phyloP scores from a whole-genome alignment of 1,140 invertebrate genomes.

The Aphis gossypii region DNA sequence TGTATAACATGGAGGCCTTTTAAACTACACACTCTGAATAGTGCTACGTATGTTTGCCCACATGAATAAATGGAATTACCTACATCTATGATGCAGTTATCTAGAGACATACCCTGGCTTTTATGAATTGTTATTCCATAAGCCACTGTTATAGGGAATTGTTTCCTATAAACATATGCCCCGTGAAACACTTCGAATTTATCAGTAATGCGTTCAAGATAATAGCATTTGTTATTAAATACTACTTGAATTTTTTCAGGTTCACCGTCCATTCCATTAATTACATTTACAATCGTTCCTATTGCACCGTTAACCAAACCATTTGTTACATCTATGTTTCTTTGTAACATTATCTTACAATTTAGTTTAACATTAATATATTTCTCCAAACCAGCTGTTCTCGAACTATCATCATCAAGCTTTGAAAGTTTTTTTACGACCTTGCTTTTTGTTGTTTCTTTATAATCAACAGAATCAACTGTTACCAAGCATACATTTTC shows the following conservation, averaged over 20 bases:
- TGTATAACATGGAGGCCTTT: background rate
- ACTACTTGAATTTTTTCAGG: background rate
- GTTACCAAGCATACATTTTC: background rate
- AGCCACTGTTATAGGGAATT: background rate
- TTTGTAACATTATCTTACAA: slow-evolving; percentile 5
- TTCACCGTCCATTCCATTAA: background rate
- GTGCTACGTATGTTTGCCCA: background rate
- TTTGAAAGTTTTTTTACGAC: background rate
- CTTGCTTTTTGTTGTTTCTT: background rate
- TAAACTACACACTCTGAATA: background rate
- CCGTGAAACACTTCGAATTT: background rate
- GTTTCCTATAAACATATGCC: background rate
- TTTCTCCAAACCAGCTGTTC: background rate
- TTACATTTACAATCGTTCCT: background rate
- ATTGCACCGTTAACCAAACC: background rate
- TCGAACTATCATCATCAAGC: background rate
- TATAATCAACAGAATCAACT: background rate
- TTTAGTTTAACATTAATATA: background rate
- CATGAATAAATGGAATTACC: background rate
- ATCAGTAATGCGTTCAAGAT: background rate
- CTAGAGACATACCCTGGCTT: background rate
- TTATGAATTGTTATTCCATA: background rate
- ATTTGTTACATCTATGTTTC: background rate
- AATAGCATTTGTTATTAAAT: background rate
- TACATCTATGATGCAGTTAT: background rate